Evolutionary conservation across 2,797 vertebrate genomes (phyloP), one percentile per base, ranked within the genome.

Genomic region (Ibycter americanus): DNA sequence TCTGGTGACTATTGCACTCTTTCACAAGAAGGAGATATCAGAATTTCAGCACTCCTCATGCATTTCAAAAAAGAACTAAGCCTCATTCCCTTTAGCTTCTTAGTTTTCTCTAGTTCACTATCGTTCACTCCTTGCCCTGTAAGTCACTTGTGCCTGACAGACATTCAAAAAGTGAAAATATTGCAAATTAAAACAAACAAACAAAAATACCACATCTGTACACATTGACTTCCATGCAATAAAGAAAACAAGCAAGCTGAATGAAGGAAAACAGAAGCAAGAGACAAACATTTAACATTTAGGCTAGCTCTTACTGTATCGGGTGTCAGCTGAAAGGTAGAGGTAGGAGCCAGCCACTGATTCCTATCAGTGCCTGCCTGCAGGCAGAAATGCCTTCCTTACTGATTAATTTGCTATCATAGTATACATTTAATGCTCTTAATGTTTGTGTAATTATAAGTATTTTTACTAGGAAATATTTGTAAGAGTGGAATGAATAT

Each of bases 1-100:
- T 89, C 92, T 89, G 84, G 67, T 94, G 86, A 83, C 86, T 83
- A 63, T 23, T 81, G 79, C 54, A 89, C 86, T 92, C 86, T 93
- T 90, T 85, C 67, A 25, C 27, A 29, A 72, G 87, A 96, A 73
- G 40, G 81, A 93, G 90, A 58, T 71, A 92, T 31, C 86, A 93
- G 87, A 89, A 89, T 96, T 91, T 87, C 67, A 92, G 20, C 34
- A 42, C 32, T 83, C 3, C 6, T 87, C 83, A 58, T 31, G 25
- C 29, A 87, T 91, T 89, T 93, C 31, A 27, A 27, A 91, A 81
- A 27, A 91, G 46, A 92, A 46, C n/a, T 38, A 42, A 54, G 74
- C 29, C 13, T 65, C 44, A 77, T 49, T 87, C 63, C 14, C 15
- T 79, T 83, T 49, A 87, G 32, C 22, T 93, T 59, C 52, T 77